Conservation (phyloP, 2,888 invertebrate species). For the Ectobius pallidus region DNA sequence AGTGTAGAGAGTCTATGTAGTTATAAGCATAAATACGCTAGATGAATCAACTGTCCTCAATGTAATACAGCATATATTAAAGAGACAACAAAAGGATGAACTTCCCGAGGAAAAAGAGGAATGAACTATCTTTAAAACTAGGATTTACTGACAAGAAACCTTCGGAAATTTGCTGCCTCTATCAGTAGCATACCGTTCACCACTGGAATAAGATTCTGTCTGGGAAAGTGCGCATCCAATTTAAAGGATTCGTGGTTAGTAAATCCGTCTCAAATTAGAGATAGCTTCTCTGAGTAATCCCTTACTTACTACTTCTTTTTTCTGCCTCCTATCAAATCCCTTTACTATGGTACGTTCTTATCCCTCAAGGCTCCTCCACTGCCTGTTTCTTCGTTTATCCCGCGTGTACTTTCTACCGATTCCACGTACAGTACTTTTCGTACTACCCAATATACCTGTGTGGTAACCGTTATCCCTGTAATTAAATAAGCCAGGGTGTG, state of each 20-base stretch:
- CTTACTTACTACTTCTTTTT: constrained; percentile 29
- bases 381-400: background rate
- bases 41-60: too few species aligned
- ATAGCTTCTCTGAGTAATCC: constrained; percentile 54
- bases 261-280: constrained; percentile 64
- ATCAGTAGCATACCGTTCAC: constrained; percentile 9
- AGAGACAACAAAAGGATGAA: too few species aligned
- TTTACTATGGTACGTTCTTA: constrained; percentile 11
- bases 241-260: constrained; percentile 62
- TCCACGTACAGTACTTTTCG: too few species aligned
- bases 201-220: constrained; percentile 7
- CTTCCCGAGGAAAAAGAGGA: background rate
- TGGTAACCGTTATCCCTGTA: too few species aligned
- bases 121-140: constrained; percentile 19
- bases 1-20: too few species aligned
- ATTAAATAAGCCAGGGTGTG: too few species aligned
- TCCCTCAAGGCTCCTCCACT: constrained; percentile 38
- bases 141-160: constrained; percentile 17
- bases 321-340: constrained; percentile 26
- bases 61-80: too few species aligned
- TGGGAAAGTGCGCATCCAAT: constrained; percentile 55
- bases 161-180: background rate
- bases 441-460: too few species aligned
- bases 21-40: too few species aligned
- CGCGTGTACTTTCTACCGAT: too few species aligned